Conservation (phyloP, 2,888 invertebrate genomes). For the Sepiola atlantica region DNA sequence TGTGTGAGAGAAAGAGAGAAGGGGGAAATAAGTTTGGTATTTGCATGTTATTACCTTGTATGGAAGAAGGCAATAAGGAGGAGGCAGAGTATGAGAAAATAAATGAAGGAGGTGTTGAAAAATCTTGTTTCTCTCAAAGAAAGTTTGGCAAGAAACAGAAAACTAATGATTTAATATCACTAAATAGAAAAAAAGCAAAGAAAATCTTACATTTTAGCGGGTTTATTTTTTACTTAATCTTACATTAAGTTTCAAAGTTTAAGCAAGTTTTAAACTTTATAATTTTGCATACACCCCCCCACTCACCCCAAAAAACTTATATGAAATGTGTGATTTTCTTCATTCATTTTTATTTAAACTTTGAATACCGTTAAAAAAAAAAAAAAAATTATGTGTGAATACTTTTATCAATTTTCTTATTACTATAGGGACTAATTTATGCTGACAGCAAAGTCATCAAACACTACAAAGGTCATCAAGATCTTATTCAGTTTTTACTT, state of each 20-base stretch:
- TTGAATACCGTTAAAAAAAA: neutral
- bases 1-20: neutral
- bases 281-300: neutral
- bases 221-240: neutral
- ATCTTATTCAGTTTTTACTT: neutral
- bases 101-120: neutral
- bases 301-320: no score
- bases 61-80: neutral
- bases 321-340: neutral
- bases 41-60: constrained; percentile 32
- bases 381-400: neutral
- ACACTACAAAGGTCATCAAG: neutral
- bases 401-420: neutral
- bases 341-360: neutral
- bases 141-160: neutral
- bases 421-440: neutral
- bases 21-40: neutral
- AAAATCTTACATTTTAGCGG: neutral
- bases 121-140: neutral
- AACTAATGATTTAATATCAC: neutral
- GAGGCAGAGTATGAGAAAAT: neutral
- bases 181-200: neutral
- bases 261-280: neutral
- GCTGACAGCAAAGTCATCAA: neutral
- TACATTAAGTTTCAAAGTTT: neutral